phyloP scores from a whole-genome alignment of 2,888 invertebrate genomes.

The Argyra leucocephala region DNA sequence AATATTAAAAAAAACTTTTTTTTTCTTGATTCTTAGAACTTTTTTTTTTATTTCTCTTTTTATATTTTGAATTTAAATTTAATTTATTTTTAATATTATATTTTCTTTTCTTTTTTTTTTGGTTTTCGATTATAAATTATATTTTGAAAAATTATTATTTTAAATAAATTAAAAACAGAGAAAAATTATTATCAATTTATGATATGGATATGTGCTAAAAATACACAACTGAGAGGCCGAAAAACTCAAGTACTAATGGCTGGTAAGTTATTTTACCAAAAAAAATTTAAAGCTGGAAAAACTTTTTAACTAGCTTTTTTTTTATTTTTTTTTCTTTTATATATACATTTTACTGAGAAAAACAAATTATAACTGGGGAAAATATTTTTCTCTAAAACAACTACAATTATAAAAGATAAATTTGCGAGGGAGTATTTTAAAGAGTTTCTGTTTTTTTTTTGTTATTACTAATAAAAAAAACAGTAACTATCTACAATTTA shows the following conservation, averaged over 20 bases:
- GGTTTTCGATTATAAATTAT: neutral
- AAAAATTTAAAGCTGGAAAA: neutral
- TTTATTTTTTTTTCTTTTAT: neutral
- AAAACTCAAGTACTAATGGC: constrained; percentile 11
- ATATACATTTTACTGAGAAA: neutral
- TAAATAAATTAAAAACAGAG: neutral
- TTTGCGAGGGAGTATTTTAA: too few relatives aligned
- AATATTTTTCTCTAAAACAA: too few relatives aligned
- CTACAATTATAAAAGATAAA: too few relatives aligned
- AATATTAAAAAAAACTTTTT: neutral
- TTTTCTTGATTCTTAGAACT: too few relatives aligned
- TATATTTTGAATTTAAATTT: neutral
- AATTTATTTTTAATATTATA: neutral
- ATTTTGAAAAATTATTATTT: constrained; percentile 2
- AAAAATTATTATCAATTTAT: constrained; percentile 13
- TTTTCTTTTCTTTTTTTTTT: neutral
- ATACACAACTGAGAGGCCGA: constrained; percentile 12
- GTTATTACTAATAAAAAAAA: too few relatives aligned
- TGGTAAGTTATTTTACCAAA: neutral
- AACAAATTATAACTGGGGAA: constrained; percentile 6
- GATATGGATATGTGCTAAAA: constrained; percentile 13
- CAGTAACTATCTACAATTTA: too few relatives aligned
- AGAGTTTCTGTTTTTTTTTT: too few relatives aligned
- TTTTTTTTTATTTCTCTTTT: neutral
- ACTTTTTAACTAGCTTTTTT: neutral